Percentiles rank a stretch among this genome's conserved stretches.
phyloP scores from a whole-genome alignment of 2,797 vertebrate species.

The Prionace glauca region DNA sequence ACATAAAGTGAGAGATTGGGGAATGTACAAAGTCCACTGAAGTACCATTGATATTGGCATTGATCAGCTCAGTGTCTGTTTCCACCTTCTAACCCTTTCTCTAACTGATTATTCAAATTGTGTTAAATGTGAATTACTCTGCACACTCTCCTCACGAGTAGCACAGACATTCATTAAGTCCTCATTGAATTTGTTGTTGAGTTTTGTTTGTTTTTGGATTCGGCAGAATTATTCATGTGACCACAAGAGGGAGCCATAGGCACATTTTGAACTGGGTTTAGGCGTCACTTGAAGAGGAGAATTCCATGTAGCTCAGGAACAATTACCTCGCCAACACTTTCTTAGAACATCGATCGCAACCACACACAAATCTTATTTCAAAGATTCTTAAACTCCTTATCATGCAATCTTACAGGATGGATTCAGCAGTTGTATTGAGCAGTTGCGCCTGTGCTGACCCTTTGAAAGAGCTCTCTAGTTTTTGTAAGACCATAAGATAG shows the following conservation, averaged over 20 bases:
- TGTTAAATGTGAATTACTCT: not conserved
- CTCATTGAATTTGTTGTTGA: not conserved
- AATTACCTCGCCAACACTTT: not conserved
- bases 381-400: not conserved
- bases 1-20: not conserved
- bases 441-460: not conserved
- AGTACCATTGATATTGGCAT: not conserved
- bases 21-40: no score
- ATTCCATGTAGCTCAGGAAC: no score
- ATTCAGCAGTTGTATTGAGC: not conserved
- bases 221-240: not conserved
- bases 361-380: not conserved
- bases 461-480: not conserved
- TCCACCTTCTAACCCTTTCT: not conserved
- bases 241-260: constrained; percentile 1
- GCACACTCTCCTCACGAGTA: no score
- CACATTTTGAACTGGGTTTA: not conserved
- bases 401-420: not conserved
- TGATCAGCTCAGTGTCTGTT: not conserved
- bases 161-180: not conserved
- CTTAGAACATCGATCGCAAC: not conserved
- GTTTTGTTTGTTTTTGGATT: not conserved
- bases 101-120: not conserved
- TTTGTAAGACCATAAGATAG: no score
- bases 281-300: not conserved